Base-by-base conservation (phyloP, 2,888 invertebrate genomes). In the Idaea straminata region DNA sequence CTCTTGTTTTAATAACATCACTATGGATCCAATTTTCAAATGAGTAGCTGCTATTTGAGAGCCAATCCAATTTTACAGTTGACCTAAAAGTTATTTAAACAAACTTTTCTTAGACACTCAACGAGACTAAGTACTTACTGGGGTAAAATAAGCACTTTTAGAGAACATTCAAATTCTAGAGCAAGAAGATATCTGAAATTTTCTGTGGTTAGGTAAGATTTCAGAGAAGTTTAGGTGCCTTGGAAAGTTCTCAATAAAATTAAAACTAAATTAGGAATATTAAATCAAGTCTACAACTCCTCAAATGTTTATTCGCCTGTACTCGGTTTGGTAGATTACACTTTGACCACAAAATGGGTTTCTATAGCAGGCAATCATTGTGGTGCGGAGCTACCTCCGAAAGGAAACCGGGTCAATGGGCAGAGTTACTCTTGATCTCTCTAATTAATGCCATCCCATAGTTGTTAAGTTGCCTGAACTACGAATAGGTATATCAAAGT, bases 1-100 rank as follows among this genome's bases (percentile, higher is more conserved):
- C 68, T 62, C 62, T 25, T 63, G 64, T 66, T 68, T 66, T 59
- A 61, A 10, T 57, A 35, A 61, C 36, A 35, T 61, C 63, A 35
- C 47, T 47, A 13, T 7, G 47, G 47, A 47, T 10, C 47, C 47
- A 47, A 47, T 47, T 47, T 47, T 47, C 47, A 47, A 47, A 47
- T 47, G 3, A 25, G 25, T 25, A 47, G 47, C 47, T 47, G 47
- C 47, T 47, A 47, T 47, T 47, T 47, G 47, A 47, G 47, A 47
- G 47, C 47, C 47, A 47, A 47, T 47, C 47, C 47, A 47, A 47
- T 47, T 47, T 47, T 47, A 47, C 47, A 7, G 47, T 47, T 47
- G 47, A 47, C 47, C 47, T 47, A 47, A 47, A 47, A 47, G 47
- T 47, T 47, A 47, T 47, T 47, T 47, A 13, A 47, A 47, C 47